Base-by-base conservation (phyloP, 2,797 vertebrate genomes). In the Geotrypetes seraphini region DNA sequence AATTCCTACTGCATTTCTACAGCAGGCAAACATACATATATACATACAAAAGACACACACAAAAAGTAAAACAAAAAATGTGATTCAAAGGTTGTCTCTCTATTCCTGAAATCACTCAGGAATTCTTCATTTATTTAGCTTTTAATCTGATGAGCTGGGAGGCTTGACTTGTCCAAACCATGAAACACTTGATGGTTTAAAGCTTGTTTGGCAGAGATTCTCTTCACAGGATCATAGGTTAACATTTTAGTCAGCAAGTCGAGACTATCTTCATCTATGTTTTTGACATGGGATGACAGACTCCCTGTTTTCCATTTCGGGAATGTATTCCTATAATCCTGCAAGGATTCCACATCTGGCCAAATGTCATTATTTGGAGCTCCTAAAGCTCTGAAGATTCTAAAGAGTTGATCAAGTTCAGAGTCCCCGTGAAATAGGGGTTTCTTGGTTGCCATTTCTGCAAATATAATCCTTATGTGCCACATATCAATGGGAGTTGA, bases 281-380 rank as follows among this genome's bases (percentile, higher is more conserved):
- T 96, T 50, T 92, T 96, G 53, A 96, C 92, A 5, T 86, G 76
- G 8, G 81, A 76, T 4, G 82, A 65, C 12, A 99, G 62, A 48
- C 74, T 92, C 16, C 87, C 85, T 12, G 81, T 61, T 63, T 95
- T 97, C 96, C 96, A 99, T 50, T 99, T 97, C 5, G 94, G 96
- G 47, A 99, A 97, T 0, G 89, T 91, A 64, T 89, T 97, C 47
- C 97, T 99, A 19, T 96, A 99, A 52, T 97, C 94, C 9, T 96
- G 94, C 22, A 99, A 66, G 1, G 88, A 90, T 59, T 99, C 96
- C 3, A 99, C 94, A 1, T 96, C 96, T 1, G 96, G 96, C 93
- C 96, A 99, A 6, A 95, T 86, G 1, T 94, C 89, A 3, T 97
- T 97, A 63, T 93, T 97, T 5, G 96, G 94, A 1, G 94, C 99